These are phyloP conservation scores for Battus philenor DNA, from an alignment of 1,140 invertebrate species.

Conservation along the genomic window DNA sequence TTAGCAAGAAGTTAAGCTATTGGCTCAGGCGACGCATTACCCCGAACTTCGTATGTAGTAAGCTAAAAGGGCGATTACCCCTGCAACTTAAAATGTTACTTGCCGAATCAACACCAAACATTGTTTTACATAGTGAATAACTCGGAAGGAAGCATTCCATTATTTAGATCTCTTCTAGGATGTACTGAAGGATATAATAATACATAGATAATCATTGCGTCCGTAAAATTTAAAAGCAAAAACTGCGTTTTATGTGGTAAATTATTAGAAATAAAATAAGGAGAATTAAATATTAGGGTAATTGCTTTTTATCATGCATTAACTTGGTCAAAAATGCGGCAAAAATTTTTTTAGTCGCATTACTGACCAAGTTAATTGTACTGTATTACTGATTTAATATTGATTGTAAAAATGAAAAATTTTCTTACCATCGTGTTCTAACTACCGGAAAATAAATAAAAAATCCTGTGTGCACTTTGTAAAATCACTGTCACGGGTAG, in stretches of 20 bases:
- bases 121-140: not conserved
- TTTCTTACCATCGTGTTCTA: constrained; percentile 10
- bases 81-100: no score
- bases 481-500: constrained; percentile 7
- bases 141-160: constrained; percentile 5
- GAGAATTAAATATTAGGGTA: not conserved
- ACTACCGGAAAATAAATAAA: not conserved
- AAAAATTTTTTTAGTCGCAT: no score
- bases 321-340: not conserved
- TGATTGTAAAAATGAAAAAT: constrained; percentile 2
- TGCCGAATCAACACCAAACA: no score
- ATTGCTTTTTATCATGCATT: not conserved
- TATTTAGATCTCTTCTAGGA: not conserved
- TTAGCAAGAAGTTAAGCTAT: no score
- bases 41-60: no score
- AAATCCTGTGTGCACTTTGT: constrained; percentile 11
- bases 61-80: no score
- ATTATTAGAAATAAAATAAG: not conserved
- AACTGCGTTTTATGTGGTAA: not conserved
- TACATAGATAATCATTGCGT: not conserved
- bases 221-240: not conserved
- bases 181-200: constrained; percentile 8
- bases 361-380: no score
- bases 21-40: no score
- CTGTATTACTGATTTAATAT: no score